A percentile compares a stretch with the other conserved stretches of the same genome.
Conservation (phyloP, 2,797 vertebrate genomes). For the Neoniphon sammara region DNA sequence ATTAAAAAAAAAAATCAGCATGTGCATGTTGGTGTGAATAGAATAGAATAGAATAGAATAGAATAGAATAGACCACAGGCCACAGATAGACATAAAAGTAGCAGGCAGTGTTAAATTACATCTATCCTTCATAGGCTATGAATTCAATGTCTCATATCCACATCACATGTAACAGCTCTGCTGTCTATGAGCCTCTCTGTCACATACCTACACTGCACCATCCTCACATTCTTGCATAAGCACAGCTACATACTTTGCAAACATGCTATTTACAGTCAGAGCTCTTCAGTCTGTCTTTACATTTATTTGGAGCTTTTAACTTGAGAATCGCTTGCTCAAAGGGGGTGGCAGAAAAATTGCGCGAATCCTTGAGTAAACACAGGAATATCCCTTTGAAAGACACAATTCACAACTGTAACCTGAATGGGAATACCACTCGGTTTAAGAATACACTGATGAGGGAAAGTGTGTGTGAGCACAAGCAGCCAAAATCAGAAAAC, state of each 20-base stretch:
- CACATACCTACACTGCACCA: not conserved
- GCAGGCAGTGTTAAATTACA: no score
- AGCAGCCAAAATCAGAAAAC: no score
- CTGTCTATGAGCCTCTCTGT: not conserved
- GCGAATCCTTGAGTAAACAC: no score
- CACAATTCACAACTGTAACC: no score
- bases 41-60: not conserved
- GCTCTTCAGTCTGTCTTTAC: not conserved
- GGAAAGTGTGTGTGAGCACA: no score
- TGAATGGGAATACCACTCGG: no score
- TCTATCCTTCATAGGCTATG: not conserved
- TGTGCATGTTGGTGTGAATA: no score
- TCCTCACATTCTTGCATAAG: not conserved
- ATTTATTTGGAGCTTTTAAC: not conserved
- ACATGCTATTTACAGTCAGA: not conserved
- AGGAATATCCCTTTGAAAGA: no score
- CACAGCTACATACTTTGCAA: not conserved
- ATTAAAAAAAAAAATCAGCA: no score
- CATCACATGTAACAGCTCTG: not conserved
- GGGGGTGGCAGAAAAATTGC: not conserved
- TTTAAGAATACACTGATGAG: no score
- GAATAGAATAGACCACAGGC: not conserved
- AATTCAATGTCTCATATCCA: not conserved
- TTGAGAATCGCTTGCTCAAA: not conserved
- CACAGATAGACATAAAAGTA: not conserved